A percentile compares a stretch with the other conserved stretches of the same genome.
phyloP scores from a whole-genome alignment of 2,113 vertebrate genomes.

The Rhinogobius similis region DNA sequence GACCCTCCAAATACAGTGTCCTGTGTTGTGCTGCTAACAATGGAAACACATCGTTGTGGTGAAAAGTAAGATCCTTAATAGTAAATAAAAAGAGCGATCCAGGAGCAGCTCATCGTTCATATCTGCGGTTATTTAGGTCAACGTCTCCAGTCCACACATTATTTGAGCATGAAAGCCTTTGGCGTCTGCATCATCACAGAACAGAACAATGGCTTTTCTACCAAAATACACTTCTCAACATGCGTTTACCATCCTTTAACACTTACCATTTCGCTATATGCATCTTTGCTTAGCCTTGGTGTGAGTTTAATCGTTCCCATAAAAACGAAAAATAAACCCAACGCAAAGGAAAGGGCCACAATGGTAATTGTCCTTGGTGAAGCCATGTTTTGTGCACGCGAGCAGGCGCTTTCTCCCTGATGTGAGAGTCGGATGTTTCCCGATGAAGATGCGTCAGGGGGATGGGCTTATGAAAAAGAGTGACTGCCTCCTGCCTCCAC shows the following conservation, averaged over 20 bases:
- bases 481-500: not conserved
- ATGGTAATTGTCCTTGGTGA: conserved; percentile 93
- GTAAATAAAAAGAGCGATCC: not conserved
- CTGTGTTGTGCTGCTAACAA: conserved; percentile 2
- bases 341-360: conserved; percentile 89
- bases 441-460: conserved; percentile 55
- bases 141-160: conserved; percentile 21
- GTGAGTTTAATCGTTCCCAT: conserved; percentile 98
- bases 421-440: conserved; percentile 26
- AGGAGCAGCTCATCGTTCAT: not conserved
- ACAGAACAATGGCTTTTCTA: conserved; percentile 64
- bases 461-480: conserved; percentile 55
- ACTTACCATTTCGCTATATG: conserved; percentile 98
- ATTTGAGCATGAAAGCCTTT: conserved; percentile 29
- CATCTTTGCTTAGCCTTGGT: conserved; percentile 94
- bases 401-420: conserved; percentile 33
- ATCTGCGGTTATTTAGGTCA: conserved; percentile 53
- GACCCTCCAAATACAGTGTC: not conserved
- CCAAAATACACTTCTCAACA: not conserved
- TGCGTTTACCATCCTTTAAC: not conserved
- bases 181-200: conserved; percentile 29
- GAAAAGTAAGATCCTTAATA: not conserved
- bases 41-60: not conserved
- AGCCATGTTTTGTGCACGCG: conserved; percentile 79
- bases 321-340: conserved; percentile 96